A percentile compares a stretch with the other conserved stretches of the same genome.
Conservation (phyloP, 2,888 invertebrate genomes). For the Epistrophe eligans region DNA sequence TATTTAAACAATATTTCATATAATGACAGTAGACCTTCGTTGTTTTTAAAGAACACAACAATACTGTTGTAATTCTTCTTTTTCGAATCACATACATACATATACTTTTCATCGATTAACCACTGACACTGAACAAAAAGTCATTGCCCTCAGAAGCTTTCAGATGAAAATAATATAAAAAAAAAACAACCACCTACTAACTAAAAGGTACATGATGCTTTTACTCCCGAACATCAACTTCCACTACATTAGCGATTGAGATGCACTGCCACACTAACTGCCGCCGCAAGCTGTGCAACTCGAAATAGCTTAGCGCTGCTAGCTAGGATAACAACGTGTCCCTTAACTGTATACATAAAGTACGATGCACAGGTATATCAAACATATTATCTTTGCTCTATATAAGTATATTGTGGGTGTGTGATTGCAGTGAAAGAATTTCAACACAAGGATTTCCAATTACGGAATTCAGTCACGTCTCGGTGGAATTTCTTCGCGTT, state of each 20-base stretch:
- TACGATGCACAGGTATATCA: constrained; percentile 16
- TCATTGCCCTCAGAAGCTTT: constrained; percentile 41
- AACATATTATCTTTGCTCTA: constrained; percentile 42
- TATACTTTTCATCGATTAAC: constrained; percentile 60
- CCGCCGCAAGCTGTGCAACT: constrained; percentile 36
- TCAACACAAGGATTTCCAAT: constrained; percentile 62
- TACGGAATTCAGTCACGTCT: constrained; percentile 73
- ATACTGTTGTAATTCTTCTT: constrained; percentile 24
- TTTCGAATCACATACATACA: constrained; percentile 21
- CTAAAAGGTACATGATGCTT: constrained; percentile 51
- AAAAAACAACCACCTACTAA: constrained; percentile 10
- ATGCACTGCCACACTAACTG: constrained; percentile 36
- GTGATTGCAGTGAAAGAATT: constrained; percentile 49
- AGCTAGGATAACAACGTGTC: constrained; percentile 18
- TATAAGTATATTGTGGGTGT: neutral
- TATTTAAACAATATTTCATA: too few species aligned
- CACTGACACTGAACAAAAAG: neutral
- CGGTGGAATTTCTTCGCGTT: constrained; percentile 68
- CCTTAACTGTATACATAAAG: constrained; percentile 24
- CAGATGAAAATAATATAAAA: neutral
- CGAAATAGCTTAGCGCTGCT: constrained; percentile 24
- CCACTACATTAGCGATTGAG: constrained; percentile 66
- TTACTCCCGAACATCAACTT: constrained; percentile 46
- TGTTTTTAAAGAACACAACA: constrained; percentile 41
- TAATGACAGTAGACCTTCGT: too few species aligned